Evolutionary conservation across 2,113 vertebrate species (phyloP), one percentile per base, ranked within the genome.

Genomic region (Tetrao urogallus): DNA sequence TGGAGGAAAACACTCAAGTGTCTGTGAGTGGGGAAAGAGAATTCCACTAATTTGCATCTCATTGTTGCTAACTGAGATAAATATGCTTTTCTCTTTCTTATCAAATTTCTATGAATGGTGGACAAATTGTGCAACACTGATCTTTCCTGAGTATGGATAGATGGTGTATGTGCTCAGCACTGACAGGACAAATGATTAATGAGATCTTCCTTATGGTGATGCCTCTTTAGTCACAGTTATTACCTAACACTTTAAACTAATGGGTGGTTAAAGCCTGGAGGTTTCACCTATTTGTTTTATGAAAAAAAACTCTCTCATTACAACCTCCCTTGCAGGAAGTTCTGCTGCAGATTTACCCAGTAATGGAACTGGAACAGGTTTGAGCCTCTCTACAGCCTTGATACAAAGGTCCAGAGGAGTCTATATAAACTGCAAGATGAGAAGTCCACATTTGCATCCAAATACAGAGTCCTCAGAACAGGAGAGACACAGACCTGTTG

Each of bases 31-130:
- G 66, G 67, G 86, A 60, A 71, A 92, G 92, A 86, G 45, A 93
- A 95, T 92, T 95, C 79, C 63, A 89, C 81, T 82, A 71, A 95
- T 94, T 95, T 94, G 66, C 81, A 79, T 86, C 47, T 88, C 47
- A 43, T 79, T 84, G 78, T 54, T 4, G 4, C 78, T 77, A 84
- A 79, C 76, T 77, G 91, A 94, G 90, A 95, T 88, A 94, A 96
- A 92, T 86, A 79, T 24, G n/a, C 30, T 81, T 88, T 93, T 36
- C 71, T 86, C 7, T 5, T 82, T 86, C 82, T 90, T 88, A 79
- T 82, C 78, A 89, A 89, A 93, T 89, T 38, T 82, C 48, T 58
- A 34, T 45, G 86, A 90, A 82, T 15, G 13, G 48, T 45, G 69
- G 43, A 57, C 86, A 64, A 56, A 76, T 19, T 64, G 52, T 40